phyloP scores from a whole-genome alignment of 2,888 invertebrate genomes.

The Tenodera sinensis region DNA sequence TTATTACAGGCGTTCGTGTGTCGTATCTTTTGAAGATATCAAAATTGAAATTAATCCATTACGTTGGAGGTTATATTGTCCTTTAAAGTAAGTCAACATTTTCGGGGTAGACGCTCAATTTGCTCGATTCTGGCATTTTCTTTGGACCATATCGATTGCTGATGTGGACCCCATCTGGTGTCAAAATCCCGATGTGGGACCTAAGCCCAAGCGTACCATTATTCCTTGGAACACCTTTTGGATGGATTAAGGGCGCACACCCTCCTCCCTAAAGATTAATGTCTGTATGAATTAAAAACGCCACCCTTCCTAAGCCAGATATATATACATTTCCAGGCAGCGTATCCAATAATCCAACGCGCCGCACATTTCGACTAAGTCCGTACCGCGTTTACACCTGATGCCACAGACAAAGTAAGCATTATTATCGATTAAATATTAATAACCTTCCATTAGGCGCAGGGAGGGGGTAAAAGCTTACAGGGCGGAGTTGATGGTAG shows the following conservation, averaged over 20 bases:
- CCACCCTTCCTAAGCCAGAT: constrained; percentile 2
- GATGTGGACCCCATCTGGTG: background rate
- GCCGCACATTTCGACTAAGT: constrained; percentile 15
- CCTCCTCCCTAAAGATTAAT: constrained; percentile 21
- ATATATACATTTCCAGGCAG: background rate
- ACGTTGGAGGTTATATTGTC: too few relatives aligned
- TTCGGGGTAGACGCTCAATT: too few relatives aligned
- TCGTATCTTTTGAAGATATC: too few relatives aligned
- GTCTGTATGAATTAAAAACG: constrained; percentile 25
- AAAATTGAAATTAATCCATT: too few relatives aligned
- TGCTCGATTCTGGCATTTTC: too few relatives aligned
- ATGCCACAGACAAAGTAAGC: constrained; percentile 15
- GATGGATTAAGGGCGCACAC: constrained; percentile 15
- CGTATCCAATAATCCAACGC: constrained; percentile 17
- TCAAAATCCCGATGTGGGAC: background rate
- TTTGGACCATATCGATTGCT: too few relatives aligned
- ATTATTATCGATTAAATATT: constrained; percentile 31
- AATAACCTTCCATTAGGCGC: constrained; percentile 30
- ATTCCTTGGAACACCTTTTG: background rate
- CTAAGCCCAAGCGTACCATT: background rate
- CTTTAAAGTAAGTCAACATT: too few relatives aligned
- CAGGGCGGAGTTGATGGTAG: background rate
- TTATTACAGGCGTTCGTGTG: too few relatives aligned
- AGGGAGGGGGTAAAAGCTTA: background rate
- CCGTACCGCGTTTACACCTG: constrained; percentile 16